These are phyloP conservation scores for Agonopterix arenella DNA, from an alignment of 2,888 invertebrate species.

Conservation along the genomic window DNA sequence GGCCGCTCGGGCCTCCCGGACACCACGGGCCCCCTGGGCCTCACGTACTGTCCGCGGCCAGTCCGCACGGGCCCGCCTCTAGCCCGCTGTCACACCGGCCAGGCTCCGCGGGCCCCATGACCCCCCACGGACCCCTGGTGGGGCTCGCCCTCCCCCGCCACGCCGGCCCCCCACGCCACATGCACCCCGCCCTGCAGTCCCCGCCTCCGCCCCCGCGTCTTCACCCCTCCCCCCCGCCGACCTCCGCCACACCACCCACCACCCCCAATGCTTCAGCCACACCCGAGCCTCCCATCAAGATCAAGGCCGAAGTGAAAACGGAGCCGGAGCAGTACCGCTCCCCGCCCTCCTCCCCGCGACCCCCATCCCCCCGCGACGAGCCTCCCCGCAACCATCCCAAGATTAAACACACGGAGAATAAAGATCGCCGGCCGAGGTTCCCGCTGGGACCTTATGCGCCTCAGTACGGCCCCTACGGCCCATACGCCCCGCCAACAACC, in stretches of 20 bases:
- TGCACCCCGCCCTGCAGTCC: constrained; percentile 7
- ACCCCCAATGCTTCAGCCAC: constrained; percentile 10
- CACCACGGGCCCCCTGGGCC: constrained; percentile 5
- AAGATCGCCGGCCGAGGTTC: constrained; percentile 55
- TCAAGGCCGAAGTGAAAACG: constrained; percentile 67
- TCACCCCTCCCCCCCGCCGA: constrained; percentile 7
- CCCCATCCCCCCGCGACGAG: constrained; percentile 34
- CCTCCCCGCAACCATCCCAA: constrained; percentile 50
- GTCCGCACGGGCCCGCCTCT: constrained; percentile 4
- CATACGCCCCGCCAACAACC: constrained; percentile 47
- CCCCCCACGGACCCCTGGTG: constrained; percentile 2
- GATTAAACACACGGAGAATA: constrained; percentile 66
- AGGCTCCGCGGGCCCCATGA: constrained; percentile 1
- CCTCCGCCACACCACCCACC: constrained; percentile 2
- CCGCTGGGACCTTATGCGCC: constrained; percentile 71
- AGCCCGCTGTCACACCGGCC: too few species aligned
- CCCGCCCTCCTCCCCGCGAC: constrained; percentile 33
- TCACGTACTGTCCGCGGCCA: constrained; percentile 18
- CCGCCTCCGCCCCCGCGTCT: constrained; percentile 7
- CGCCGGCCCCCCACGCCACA: constrained; percentile 4
- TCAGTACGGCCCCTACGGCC: constrained; percentile 63
- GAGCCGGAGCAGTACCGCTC: constrained; percentile 59
- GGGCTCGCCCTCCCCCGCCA: too few species aligned
- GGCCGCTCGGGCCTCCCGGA: background rate
- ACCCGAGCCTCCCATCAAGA: constrained; percentile 35